phyloP scores from a whole-genome alignment of 2,113 vertebrate species.

The Neopipo cinnamomea region DNA sequence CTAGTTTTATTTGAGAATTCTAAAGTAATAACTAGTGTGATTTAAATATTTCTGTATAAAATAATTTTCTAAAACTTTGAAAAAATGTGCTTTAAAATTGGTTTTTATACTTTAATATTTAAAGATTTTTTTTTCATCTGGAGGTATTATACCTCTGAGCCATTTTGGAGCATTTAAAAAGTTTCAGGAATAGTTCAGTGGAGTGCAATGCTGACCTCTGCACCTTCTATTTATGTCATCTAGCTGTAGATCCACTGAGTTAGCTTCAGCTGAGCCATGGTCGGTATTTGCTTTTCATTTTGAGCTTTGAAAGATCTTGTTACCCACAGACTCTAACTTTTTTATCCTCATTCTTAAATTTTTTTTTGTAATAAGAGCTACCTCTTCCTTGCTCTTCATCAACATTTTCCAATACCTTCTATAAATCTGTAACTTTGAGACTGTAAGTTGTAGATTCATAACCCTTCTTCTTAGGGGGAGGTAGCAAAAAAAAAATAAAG shows the following conservation, averaged over 20 bases:
- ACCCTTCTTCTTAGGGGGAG: neutral
- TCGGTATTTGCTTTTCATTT: neutral
- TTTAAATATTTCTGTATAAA: neutral
- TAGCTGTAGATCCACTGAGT: neutral
- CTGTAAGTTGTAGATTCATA: neutral
- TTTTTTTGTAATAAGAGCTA: neutral
- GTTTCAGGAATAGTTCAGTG: neutral
- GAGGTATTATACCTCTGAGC: neutral
- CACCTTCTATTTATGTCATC: neutral
- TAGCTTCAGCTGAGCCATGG: neutral
- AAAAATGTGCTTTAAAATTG: neutral
- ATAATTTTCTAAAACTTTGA: neutral
- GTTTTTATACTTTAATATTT: neutral
- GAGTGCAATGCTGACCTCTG: neutral
- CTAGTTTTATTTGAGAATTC: neutral
- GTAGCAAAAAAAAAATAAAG: neutral
- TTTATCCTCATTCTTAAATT: fast-evolving
- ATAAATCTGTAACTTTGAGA: neutral
- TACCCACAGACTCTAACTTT: neutral
- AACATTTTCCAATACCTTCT: neutral
- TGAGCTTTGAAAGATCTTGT: neutral
- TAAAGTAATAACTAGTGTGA: neutral
- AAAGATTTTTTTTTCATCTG: neutral
- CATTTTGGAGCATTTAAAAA: neutral
- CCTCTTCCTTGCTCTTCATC: neutral